Evolutionary conservation across 2,113 vertebrate genomes (phyloP).

Genomic region (Phylloscopus trochiloides): DNA sequence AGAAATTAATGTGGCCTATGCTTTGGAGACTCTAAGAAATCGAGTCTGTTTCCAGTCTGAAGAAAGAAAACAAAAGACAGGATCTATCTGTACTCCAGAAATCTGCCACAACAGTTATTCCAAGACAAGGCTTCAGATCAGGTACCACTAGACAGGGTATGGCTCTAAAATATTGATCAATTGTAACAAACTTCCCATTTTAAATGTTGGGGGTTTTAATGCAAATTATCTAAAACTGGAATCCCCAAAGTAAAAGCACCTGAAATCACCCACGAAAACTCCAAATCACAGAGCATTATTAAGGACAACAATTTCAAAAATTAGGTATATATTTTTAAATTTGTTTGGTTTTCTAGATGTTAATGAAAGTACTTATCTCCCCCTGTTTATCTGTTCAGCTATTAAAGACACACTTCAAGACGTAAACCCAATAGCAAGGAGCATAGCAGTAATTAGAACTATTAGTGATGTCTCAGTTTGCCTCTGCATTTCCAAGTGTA

Average conservation of each 20-base stretch:
- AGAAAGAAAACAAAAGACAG: neutral
- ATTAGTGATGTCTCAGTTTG: neutral
- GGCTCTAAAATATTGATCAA: neutral
- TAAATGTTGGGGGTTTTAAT: accelerated
- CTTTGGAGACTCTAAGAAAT: neutral
- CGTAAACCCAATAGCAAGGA: neutral
- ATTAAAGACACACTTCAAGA: neutral
- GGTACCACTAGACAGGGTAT: neutral
- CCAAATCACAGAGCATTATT: neutral
- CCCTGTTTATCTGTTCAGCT: neutral
- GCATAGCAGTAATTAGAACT: neutral
- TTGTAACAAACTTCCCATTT: neutral
- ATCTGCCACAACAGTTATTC: neutral
- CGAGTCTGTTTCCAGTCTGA: neutral
- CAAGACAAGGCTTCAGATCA: neutral
- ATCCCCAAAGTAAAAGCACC: neutral
- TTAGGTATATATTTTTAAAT: neutral
- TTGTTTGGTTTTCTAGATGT: neutral
- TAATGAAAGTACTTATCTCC: neutral
- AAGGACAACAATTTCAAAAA: neutral
- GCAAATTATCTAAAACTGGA: neutral
- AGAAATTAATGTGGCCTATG: neutral
- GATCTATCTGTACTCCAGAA: neutral
- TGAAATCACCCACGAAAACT: neutral
- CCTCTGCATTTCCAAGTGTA: neutral